phyloP scores from a whole-genome alignment of 2,113 vertebrate species.

The Phrynosoma blainvillii region DNA sequence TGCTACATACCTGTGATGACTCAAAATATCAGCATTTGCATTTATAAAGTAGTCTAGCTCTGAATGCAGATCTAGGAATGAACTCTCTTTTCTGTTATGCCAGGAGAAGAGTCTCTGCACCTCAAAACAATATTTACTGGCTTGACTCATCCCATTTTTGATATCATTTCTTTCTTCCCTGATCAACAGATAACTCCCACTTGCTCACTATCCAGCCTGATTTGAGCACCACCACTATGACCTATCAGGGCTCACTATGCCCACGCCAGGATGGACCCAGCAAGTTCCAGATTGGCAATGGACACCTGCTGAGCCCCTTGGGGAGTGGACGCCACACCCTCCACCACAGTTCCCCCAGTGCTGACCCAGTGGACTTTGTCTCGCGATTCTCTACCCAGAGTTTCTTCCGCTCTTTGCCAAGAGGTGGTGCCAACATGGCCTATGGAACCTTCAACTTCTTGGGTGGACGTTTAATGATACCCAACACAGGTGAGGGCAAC shows the following conservation, averaged over 20 bases:
- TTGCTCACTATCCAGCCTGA: slow-evolving; percentile 99
- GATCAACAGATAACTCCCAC: slow-evolving; percentile 88
- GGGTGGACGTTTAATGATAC: slow-evolving; percentile 93
- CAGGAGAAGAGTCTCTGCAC: neutral
- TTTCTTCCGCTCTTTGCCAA: slow-evolving; percentile 94
- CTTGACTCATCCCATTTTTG: neutral
- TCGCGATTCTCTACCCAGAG: slow-evolving; percentile 90
- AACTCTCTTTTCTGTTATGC: neutral
- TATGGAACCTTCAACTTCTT: slow-evolving; percentile 98
- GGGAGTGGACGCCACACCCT: slow-evolving; percentile 90
- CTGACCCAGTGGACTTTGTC: slow-evolving; percentile 86
- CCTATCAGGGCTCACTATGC: slow-evolving; percentile 94
- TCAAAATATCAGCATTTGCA: slow-evolving; percentile 39
- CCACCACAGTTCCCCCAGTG: slow-evolving; percentile 89
- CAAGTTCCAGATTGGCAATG: slow-evolving; percentile 93
- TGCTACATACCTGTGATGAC: slow-evolving; percentile 27
- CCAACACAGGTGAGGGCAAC: slow-evolving; percentile 86
- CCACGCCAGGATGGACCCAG: slow-evolving; percentile 86
- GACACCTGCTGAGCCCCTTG: slow-evolving; percentile 92
- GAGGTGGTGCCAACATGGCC: slow-evolving; percentile 89
- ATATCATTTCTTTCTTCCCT: slow-evolving; percentile 48
- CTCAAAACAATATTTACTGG: neutral
- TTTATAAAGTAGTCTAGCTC: slow-evolving; percentile 22
- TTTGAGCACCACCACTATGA: slow-evolving; percentile 94
- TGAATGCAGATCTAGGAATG: slow-evolving; percentile 1